These are phyloP conservation scores for Tupiocoris notatus DNA, from an alignment of 2,888 invertebrate genomes.

Conservation along the genomic window DNA sequence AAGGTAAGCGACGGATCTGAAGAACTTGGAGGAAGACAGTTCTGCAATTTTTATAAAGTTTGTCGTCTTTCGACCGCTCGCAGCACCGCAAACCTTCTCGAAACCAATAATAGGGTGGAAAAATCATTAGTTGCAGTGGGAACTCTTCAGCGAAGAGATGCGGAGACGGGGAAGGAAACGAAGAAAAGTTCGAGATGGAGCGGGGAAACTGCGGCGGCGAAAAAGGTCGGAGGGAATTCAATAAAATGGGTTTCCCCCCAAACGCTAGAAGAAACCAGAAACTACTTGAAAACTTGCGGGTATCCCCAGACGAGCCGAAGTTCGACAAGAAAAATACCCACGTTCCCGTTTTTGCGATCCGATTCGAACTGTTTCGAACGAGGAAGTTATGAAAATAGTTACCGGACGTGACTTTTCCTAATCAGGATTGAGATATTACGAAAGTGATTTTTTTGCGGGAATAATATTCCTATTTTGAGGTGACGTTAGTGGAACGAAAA, in stretches of 20 bases:
- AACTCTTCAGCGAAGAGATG: background rate
- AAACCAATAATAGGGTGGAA: constrained; percentile 32
- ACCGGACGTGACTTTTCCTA: no score
- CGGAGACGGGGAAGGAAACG: background rate
- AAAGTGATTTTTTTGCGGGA: no score
- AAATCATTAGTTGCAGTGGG: constrained; percentile 35
- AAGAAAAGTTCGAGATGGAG: constrained; percentile 9
- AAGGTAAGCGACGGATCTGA: background rate
- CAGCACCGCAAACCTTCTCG: background rate
- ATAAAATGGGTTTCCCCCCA: constrained; percentile 12
- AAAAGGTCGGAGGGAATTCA: constrained; percentile 16
- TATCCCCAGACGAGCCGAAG: constrained; percentile 5
- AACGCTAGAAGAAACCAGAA: background rate
- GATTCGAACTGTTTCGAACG: no score
- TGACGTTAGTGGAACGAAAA: no score
- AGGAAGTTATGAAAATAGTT: no score
- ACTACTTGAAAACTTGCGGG: constrained; percentile 36
- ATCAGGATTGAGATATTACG: no score
- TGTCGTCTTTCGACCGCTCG: constrained; percentile 4
- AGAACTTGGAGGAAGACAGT: constrained; percentile 20
- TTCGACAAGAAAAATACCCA: constrained; percentile 2
- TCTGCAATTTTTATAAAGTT: constrained; percentile 36
- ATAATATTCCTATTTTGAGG: no score
- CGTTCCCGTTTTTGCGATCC: background rate
- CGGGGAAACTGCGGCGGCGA: background rate